Evolutionary conservation across 2,113 vertebrate genomes (phyloP), one percentile per base, ranked within the genome.

Genomic region (Tragelaphus buxtoni): DNA sequence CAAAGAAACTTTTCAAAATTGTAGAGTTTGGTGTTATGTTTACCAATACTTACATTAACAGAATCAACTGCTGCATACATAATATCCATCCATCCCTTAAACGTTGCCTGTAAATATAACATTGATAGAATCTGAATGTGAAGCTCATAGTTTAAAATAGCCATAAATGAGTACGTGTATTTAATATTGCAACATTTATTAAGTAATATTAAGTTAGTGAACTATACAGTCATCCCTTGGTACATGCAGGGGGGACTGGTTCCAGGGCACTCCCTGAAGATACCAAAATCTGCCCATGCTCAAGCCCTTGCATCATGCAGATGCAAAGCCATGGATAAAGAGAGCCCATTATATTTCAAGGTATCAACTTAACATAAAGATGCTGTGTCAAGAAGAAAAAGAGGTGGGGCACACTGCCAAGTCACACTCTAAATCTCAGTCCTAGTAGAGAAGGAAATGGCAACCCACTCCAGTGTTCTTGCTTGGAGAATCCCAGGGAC

Each of bases 21-120:
- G 0, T 32, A 47, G 30, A 35, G 17, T 86, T 87, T 39, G 11
- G n/a, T 53, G n/a, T n/a, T 58, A 92, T 13, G 30, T 39, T 93
- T 7, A 83, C 26, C 49, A 95, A 47, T 95, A 99, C 99, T 99
- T 97, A 99, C 99, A 53, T 98, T 72, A 95, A 97, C 98, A 82
- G 99, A 99, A 98, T 99, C 99, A 96, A 99, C 99, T 4, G 99
- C 99, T 91, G 99, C 98, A 2, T 99, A 99, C 99, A 99, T 99
- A 87, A 99, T 99, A 0, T 97, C 96, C 97, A 53, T 99, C 99
- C 99, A 99, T 96, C 99, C 99, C 97, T 99, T 99, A 98, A 99
- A 99, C 0, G 99, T 99, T 82, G 99, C 99, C 99, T 99, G 95
- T 82, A 98, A 98, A 96, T 18, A 98, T 84, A 97, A 55, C 28